Percentiles rank a stretch among this genome's conserved stretches.
Conservation (phyloP, 2,113 vertebrate genomes). For the Chrysochloris asiatica region DNA sequence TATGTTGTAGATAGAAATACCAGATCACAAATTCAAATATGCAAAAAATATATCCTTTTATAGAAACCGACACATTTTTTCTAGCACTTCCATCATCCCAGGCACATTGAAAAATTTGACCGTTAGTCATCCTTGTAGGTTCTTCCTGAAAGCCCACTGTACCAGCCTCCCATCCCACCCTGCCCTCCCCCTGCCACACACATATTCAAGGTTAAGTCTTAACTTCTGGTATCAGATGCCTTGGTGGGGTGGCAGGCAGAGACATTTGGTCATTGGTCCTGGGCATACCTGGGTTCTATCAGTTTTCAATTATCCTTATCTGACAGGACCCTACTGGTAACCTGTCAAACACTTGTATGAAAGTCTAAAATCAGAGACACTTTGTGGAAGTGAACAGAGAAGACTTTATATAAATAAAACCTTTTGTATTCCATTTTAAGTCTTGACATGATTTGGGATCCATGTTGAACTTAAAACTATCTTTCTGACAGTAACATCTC, state of each 20-base stretch:
- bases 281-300: not conserved
- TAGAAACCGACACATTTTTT: not conserved
- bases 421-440: too few relatives aligned
- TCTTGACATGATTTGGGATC: too few relatives aligned
- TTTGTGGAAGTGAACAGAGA: too few relatives aligned
- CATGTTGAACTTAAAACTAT: too few relatives aligned
- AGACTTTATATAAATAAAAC: too few relatives aligned
- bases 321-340: not conserved
- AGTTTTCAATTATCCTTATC: not conserved
- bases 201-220: not conserved
- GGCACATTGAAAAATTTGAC: not conserved
- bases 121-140: not conserved
- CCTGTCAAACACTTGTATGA: too few relatives aligned
- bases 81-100: not conserved
- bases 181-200: too few relatives aligned
- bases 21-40: not conserved
- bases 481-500: too few relatives aligned
- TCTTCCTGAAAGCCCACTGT: too few relatives aligned
- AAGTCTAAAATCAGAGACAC: too few relatives aligned
- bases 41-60: not conserved
- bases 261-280: too few relatives aligned
- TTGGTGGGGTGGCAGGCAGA: not conserved
- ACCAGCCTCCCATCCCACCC: not conserved
- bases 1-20: not conserved
- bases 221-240: not conserved